Percentiles rank a stretch among this genome's conserved stretches.
Conservation (phyloP, 2,113 vertebrate species). For the Anoura caudifer region DNA sequence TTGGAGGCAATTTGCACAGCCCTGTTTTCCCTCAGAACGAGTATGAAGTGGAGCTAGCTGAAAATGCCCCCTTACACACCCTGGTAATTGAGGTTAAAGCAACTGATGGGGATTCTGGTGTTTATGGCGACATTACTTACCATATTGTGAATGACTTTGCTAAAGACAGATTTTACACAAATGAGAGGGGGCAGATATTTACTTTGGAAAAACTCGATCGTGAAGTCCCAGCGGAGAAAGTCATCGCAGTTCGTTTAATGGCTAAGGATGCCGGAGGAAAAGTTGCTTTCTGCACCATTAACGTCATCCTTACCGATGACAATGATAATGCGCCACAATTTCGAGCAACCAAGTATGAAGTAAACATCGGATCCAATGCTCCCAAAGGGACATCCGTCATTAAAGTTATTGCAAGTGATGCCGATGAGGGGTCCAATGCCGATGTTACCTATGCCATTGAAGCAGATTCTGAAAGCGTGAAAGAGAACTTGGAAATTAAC, state of each 20-base stretch:
- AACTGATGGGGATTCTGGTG: constrained; percentile 89
- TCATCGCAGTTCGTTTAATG: constrained; percentile 92
- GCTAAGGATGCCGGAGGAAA: constrained; percentile 95
- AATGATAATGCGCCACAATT: constrained; percentile 97
- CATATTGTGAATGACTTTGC: constrained; percentile 95
- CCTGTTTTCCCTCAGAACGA: constrained; percentile 92
- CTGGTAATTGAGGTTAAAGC: constrained; percentile 90
- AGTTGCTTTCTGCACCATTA: constrained; percentile 94
- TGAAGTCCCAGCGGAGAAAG: constrained; percentile 91
- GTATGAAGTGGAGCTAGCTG: constrained; percentile 93
- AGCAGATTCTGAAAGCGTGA: constrained; percentile 90
- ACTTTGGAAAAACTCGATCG: constrained; percentile 93
- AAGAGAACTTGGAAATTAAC: constrained; percentile 95
- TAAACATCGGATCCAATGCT: constrained; percentile 87
- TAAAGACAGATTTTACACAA: constrained; percentile 92
- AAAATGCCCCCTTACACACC: constrained; percentile 91
- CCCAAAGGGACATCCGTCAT: constrained; percentile 89
- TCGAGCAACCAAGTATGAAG: constrained; percentile 90
- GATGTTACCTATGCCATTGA: constrained; percentile 92
- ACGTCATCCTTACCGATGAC: constrained; percentile 95
- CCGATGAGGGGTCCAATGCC: constrained; percentile 96
- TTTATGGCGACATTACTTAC: constrained; percentile 89
- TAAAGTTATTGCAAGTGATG: constrained; percentile 92
- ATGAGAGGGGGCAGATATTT: constrained; percentile 90
- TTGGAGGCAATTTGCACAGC: constrained; percentile 93